These are phyloP conservation scores for Bucorvus abyssinicus DNA, from an alignment of 2,797 vertebrate species.

Conservation along the genomic window DNA sequence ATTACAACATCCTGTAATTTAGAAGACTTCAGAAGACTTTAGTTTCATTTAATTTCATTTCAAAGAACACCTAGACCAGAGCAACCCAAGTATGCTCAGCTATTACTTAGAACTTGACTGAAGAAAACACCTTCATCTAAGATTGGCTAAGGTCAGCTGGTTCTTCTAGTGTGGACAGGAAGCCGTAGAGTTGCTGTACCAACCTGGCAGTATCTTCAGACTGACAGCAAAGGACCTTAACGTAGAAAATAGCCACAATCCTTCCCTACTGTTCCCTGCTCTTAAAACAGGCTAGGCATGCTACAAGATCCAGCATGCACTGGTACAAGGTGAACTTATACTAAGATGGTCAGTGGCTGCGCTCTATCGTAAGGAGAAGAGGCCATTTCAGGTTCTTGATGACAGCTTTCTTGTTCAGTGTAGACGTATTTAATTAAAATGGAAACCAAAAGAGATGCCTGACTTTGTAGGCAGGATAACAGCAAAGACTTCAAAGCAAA, in stretches of 20 bases:
- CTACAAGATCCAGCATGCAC: neutral
- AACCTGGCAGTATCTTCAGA: neutral
- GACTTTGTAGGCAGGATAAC: conserved; percentile 55
- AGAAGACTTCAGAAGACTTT: neutral
- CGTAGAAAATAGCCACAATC: neutral
- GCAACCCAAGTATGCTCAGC: neutral
- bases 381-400: neutral
- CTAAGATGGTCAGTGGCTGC: neutral
- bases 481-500: conserved; percentile 64
- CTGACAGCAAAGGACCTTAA: neutral
- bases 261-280: neutral
- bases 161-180: neutral
- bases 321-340: neutral
- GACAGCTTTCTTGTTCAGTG: conserved; percentile 38
- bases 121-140: neutral
- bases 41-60: neutral
- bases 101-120: neutral
- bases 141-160: neutral
- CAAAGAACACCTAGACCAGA: neutral
- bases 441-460: conserved; percentile 51
- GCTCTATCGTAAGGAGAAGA: neutral
- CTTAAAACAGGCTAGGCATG: neutral
- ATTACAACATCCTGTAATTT: neutral
- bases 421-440: conserved; percentile 63
- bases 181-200: neutral